Conservation (phyloP, 2,113 vertebrate genomes). For the Peromyscus polionotus region DNA sequence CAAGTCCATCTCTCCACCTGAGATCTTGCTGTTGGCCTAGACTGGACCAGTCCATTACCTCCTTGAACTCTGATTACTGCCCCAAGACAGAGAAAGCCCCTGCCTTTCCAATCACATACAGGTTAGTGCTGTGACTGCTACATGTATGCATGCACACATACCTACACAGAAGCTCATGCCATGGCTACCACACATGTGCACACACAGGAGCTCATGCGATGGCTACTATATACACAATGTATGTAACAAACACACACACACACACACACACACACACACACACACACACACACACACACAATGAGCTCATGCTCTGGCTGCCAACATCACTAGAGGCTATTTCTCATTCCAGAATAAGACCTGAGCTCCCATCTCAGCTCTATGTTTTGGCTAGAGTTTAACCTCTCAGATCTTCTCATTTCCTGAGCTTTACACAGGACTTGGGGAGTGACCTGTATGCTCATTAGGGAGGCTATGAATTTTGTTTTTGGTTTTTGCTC, state of each 20-base stretch:
- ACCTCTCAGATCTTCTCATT: neutral
- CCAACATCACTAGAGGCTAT: neutral
- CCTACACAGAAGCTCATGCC: neutral
- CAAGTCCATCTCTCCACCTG: neutral
- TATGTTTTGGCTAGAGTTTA: neutral
- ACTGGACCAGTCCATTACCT: neutral
- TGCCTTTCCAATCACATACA: neutral
- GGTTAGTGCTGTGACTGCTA: neutral
- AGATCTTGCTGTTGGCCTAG: neutral
- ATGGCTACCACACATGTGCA: neutral
- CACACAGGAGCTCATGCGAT: neutral
- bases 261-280: neutral
- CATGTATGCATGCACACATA: neutral
- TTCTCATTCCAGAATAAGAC: neutral
- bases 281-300: too few species aligned
- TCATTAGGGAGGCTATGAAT: neutral
- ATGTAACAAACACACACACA: neutral
- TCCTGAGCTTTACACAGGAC: neutral
- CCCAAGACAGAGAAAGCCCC: neutral
- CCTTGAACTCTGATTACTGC: neutral
- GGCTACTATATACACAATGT: too few species aligned
- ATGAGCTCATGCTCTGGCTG: fast-evolving
- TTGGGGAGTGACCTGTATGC: neutral
- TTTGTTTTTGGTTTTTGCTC: neutral
- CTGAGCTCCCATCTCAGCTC: neutral